Evolutionary conservation across 2,888 invertebrate genomes (phyloP), one percentile per base, ranked within the genome.

Genomic region (Apamea sordens): DNA sequence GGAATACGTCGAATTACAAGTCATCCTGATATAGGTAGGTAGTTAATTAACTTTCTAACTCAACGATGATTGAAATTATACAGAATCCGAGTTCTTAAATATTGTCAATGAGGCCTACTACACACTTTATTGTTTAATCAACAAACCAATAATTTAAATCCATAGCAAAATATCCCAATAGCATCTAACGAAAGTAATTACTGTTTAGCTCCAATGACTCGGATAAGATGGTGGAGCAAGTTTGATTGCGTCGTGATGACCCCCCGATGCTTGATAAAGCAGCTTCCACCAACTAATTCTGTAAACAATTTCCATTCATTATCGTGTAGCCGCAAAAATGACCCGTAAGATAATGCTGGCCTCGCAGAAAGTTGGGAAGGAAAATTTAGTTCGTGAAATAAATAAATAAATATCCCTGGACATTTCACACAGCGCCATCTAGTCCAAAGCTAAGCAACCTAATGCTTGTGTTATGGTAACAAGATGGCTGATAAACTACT

Each of bases 291-390:
- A 76, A 83, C 67, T 28, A 76, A 85, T 78, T 83, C 68, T 68
- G 50, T 71, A 73, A 85, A 85, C 84, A 85, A 85, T 80, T 80
- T 61, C 32, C 67, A 72, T 77, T 69, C 32, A 80, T 70, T 73
- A 85, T 80, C 76, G 71, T 68, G 63, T 15, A 44, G 15, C 64
- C 76, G 28, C 56, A 53, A 73, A 77, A 78, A 72, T 75, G 36
- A 73, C 53, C 44, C 28, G 28, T 80, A 50, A 73, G 61, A 67
- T 74, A 71, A 77, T 71, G 65, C 41, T 24, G 32, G 64, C 21
- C 32, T 63, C 64, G 5, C 15, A 69, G 24, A 73, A 72, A 75
- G 32, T 72, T 59, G 18, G 32, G 2, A 11, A 32, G 13, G 24
- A 13, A 71, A 83, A 13, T 59, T 65, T 70, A 28, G 56, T 59